Percentiles rank a stretch among this genome's conserved stretches.
Conservation (phyloP, 2,888 invertebrate genomes). For the Xestia sexstrigata region DNA sequence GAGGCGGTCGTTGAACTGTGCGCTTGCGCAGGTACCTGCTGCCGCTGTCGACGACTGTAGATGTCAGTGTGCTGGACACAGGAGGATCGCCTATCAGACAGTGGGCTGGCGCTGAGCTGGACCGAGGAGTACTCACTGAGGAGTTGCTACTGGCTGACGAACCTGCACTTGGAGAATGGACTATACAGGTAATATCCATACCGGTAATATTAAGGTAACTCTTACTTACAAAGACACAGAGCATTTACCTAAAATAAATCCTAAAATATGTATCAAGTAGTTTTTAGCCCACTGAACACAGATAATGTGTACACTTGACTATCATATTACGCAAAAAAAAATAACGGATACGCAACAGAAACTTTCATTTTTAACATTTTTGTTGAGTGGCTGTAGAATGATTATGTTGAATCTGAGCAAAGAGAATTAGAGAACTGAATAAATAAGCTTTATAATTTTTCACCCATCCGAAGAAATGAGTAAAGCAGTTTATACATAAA, state of each 20-base stretch:
- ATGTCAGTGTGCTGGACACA: conserved; percentile 83
- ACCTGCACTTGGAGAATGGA: conserved; percentile 97
- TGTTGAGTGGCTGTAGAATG: not conserved
- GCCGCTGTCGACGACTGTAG: conserved; percentile 82
- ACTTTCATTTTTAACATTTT: conserved; percentile 53
- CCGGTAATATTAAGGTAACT: not conserved
- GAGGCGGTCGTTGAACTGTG: conserved; percentile 80
- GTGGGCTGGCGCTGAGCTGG: conserved; percentile 92
- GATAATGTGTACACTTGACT: not conserved
- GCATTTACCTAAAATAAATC: not conserved
- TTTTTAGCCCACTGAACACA: not conserved
- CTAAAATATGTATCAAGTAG: not conserved
- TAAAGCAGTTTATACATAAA: conserved; percentile 25
- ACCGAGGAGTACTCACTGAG: conserved; percentile 94
- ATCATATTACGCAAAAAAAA: not conserved
- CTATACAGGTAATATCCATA: conserved; percentile 90
- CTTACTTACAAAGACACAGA: not conserved
- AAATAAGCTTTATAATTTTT: conserved; percentile 25
- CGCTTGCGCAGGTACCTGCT: conserved; percentile 81
- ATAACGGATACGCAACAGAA: conserved; percentile 3
- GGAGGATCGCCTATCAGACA: conserved; percentile 95
- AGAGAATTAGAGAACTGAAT: not conserved
- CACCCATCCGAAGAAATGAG: conserved; percentile 7
- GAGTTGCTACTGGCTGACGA: conserved; percentile 95
- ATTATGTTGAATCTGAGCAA: not conserved